Evolutionary conservation across 2,888 invertebrate genomes (phyloP).

Genomic region (Ornithoptera priamus): DNA sequence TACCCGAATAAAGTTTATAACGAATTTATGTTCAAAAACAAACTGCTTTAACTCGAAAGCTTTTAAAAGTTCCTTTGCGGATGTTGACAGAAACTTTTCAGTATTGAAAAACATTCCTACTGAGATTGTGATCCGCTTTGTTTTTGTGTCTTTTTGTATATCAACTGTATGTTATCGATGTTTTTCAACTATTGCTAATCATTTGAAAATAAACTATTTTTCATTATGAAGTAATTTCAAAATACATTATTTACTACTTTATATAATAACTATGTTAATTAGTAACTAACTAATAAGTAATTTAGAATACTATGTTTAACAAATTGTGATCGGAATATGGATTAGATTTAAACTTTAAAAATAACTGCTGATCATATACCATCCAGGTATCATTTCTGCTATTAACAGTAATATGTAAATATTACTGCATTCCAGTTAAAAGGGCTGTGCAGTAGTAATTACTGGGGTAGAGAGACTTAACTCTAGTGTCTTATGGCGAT

Average conservation of each 20-base stretch:
- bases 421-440: not conserved
- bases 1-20: no score
- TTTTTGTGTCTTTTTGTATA: not conserved
- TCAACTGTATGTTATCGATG: not conserved
- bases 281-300: no score
- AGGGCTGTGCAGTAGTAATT: no score
- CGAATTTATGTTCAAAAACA: not conserved
- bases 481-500: no score
- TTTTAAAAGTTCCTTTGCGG: constrained; percentile 9
- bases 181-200: not conserved
- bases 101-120: constrained; percentile 7
- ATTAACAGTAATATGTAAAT: not conserved
- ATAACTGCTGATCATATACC: no score
- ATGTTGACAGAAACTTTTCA: constrained; percentile 4
- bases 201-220: not conserved
- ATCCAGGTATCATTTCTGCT: not conserved
- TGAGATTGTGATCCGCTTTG: not conserved
- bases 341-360: no score
- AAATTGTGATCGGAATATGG: no score
- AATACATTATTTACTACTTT: not conserved
- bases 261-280: no score
- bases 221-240: not conserved
- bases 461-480: not conserved
- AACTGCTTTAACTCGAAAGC: constrained; percentile 8
- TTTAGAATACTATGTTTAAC: no score